Evolutionary conservation across 2,113 vertebrate genomes (phyloP).

Genomic region (Alaudala cheleensis): DNA sequence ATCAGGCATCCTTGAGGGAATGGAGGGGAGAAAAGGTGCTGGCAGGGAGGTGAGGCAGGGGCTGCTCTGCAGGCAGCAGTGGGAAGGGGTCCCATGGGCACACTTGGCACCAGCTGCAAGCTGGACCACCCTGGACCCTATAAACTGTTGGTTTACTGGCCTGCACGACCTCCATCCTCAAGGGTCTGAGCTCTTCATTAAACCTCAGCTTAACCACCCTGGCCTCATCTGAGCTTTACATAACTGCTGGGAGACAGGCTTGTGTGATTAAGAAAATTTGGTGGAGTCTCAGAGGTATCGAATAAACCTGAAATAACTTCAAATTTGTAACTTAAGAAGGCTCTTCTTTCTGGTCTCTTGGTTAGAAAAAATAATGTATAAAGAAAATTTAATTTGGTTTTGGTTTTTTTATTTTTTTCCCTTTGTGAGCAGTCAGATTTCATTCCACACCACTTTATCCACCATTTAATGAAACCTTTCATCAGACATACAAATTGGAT

Average conservation of each 20-base stretch:
- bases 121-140: not conserved
- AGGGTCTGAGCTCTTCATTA: not conserved
- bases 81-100: not conserved
- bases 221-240: not conserved
- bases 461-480: not conserved
- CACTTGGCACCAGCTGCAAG: not conserved
- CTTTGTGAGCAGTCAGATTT: not conserved
- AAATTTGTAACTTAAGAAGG: not conserved
- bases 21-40: not conserved
- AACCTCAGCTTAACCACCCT: not conserved
- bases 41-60: not conserved
- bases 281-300: not conserved
- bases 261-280: not conserved
- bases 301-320: not conserved
- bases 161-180: not conserved
- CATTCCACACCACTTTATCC: not conserved
- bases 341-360: not conserved
- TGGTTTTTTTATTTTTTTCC: accelerated
- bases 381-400: not conserved
- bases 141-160: not conserved
- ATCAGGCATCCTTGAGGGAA: not conserved
- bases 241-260: not conserved
- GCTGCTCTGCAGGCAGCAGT: not conserved
- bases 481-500: constrained; percentile 1
- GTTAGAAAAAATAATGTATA: not conserved